phyloP scores from a whole-genome alignment of 2,797 vertebrate genomes.

The Lagorchestes hirsutus region DNA sequence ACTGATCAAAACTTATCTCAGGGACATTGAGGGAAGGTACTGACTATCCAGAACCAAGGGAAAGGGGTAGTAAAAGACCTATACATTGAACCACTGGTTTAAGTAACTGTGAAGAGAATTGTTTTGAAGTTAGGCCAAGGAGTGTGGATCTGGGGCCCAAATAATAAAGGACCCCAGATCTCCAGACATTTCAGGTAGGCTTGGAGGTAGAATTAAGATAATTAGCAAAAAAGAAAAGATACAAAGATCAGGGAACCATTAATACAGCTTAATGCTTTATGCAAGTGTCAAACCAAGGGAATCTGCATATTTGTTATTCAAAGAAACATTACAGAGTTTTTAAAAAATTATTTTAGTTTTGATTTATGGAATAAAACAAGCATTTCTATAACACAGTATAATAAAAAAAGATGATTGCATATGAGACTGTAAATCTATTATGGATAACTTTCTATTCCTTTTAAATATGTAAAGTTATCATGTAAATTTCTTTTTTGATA shows the following conservation, averaged over 20 bases:
- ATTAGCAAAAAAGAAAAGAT: neutral
- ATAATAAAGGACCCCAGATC: neutral
- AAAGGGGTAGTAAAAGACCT: neutral
- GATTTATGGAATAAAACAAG: too few species aligned
- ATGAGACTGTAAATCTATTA: too few species aligned
- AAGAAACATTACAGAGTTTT: neutral
- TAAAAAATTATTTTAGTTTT: too few species aligned
- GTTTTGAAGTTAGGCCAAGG: neutral
- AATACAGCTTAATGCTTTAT: neutral
- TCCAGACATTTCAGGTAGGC: neutral
- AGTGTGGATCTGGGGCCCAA: neutral
- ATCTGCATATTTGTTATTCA: neutral
- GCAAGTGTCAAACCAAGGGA: neutral
- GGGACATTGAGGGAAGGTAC: neutral
- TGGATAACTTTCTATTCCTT: too few species aligned
- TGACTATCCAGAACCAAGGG: neutral
- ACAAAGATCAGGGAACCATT: neutral
- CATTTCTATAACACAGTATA: too few species aligned
- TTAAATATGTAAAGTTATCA: too few species aligned
- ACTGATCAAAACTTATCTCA: neutral
- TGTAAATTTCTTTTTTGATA: too few species aligned
- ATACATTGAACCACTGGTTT: neutral
- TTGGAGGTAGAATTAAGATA: neutral
- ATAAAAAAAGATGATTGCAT: too few species aligned
- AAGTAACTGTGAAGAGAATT: neutral